Evolutionary conservation across 2,797 vertebrate species (phyloP).

Genomic region (Acanthornis magna): DNA sequence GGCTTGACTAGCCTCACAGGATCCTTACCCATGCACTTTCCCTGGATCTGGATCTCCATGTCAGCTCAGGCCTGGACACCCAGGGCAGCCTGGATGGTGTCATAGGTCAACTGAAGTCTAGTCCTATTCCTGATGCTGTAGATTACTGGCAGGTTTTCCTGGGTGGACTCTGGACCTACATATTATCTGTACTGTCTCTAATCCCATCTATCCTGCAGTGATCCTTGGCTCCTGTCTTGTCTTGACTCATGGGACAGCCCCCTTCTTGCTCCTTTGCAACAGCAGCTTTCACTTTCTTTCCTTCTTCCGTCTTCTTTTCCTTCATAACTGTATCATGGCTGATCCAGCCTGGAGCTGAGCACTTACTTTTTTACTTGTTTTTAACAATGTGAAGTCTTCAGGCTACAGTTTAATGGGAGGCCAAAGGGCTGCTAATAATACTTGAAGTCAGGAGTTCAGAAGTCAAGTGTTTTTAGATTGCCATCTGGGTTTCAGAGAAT

Average conservation of each 20-base stretch:
- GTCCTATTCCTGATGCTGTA: not conserved
- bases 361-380: slow-evolving; percentile 7
- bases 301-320: not conserved
- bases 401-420: slow-evolving; percentile 21
- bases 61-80: not conserved
- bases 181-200: not conserved
- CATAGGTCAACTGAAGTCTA: fast-evolving
- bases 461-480: slow-evolving; percentile 47
- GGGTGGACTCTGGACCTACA: not conserved
- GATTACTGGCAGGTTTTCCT: not conserved
- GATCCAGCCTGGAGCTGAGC: not conserved
- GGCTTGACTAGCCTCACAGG: fast-evolving
- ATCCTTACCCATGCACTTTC: not conserved
- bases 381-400: slow-evolving; percentile 29
- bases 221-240: not conserved
- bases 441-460: slow-evolving; percentile 47
- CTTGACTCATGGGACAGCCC: not conserved
- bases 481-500: slow-evolving; percentile 20
- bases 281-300: not conserved
- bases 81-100: not conserved
- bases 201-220: not conserved
- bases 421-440: slow-evolving; percentile 50
- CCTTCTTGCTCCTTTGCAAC: not conserved
- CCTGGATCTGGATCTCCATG: not conserved
- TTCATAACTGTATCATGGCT: not conserved